Evolutionary conservation across 2,113 vertebrate species (phyloP).

Genomic region (Gadus macrocephalus): DNA sequence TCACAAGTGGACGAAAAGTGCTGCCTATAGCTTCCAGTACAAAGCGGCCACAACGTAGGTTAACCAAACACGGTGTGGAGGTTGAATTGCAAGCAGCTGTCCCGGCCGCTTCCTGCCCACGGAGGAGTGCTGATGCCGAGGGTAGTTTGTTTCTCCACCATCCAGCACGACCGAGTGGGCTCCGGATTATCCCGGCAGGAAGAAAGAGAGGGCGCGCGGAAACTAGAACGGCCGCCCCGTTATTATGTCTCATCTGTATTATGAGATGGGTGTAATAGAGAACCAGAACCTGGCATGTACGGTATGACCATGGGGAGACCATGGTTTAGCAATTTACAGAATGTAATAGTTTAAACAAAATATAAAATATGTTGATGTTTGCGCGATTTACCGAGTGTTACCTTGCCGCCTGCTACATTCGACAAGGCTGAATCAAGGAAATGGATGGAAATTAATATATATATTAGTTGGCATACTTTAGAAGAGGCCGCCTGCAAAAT

Average conservation of each 20-base stretch:
- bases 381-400: too few species aligned
- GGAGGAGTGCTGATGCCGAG: slow-evolving; percentile 45
- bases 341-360: too few species aligned
- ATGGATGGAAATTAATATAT: slow-evolving; percentile 13
- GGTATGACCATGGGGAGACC: too few species aligned
- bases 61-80: slow-evolving; percentile 59
- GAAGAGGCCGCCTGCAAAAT: slow-evolving; percentile 30
- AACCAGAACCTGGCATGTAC: too few species aligned
- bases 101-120: slow-evolving; percentile 65
- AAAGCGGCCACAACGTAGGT: slow-evolving; percentile 59
- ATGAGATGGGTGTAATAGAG: too few species aligned
- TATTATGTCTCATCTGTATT: too few species aligned
- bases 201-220: not conserved
- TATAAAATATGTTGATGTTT: too few species aligned
- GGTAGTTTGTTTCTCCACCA: slow-evolving; percentile 29
- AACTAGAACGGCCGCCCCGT: slow-evolving; percentile 26
- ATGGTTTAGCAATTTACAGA: too few species aligned
- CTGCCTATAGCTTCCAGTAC: slow-evolving; percentile 24
- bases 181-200: slow-evolving; percentile 54
- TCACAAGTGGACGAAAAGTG: not conserved
- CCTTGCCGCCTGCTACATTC: too few species aligned
- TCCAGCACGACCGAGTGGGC: slow-evolving; percentile 28
- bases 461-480: slow-evolving; percentile 6
- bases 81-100: slow-evolving; percentile 68
- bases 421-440: not conserved